A percentile compares a stretch with the other conserved stretches of the same genome.
phyloP scores from a whole-genome alignment of 2,113 vertebrate species.

The Peromyscus californicus region DNA sequence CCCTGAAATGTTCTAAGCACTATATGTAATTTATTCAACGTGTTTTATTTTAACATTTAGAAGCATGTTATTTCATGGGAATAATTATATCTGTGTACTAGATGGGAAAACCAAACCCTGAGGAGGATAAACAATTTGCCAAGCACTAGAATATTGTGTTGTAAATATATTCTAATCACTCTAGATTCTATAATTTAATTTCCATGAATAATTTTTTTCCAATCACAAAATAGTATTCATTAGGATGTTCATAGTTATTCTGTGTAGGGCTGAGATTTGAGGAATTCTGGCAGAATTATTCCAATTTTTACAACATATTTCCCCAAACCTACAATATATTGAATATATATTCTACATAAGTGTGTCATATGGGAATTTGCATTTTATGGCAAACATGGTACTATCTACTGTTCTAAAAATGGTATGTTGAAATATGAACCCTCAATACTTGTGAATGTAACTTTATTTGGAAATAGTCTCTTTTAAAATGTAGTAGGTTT shows the following conservation, averaged over 20 bases:
- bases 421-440: background rate
- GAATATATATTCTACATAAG: background rate
- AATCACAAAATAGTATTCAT: background rate
- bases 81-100: background rate
- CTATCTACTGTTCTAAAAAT: background rate
- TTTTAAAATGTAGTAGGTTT: slow-evolving; percentile 1
- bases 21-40: background rate
- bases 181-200: background rate
- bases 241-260: background rate
- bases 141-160: background rate
- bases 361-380: background rate
- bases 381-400: background rate
- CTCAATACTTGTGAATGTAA: background rate
- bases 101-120: slow-evolving; percentile 13
- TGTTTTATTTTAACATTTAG: background rate
- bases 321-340: background rate
- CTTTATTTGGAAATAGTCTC: background rate
- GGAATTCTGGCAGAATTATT: background rate
- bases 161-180: background rate
- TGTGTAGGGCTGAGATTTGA: background rate
- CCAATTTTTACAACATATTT: background rate
- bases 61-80: background rate
- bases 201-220: background rate
- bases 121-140: background rate
- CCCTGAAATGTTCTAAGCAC: background rate